Base-by-base conservation (phyloP, 2,113 vertebrate genomes). In the Quiscalus mexicanus region DNA sequence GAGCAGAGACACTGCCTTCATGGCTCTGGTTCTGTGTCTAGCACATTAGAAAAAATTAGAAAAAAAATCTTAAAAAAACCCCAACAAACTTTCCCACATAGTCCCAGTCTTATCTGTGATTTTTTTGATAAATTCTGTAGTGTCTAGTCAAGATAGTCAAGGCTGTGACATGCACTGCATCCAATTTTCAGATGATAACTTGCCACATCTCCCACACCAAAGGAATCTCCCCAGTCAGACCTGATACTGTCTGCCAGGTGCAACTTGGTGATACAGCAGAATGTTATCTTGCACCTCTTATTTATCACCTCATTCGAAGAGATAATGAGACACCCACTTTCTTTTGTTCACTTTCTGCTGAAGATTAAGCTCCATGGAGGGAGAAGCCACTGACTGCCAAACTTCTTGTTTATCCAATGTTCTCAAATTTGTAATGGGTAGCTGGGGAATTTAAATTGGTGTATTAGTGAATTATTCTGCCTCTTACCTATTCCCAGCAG, bases 221-320 rank as follows among this genome's bases (percentile, higher is more conserved):
- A 92, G 42, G 45, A 62, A 88, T 73, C 42, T 87, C 87, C 58
- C 41, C 80, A 87, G 60, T 24, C 41, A 84, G 74, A 84, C 25
- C 59, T 64, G 77, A 96, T 82, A 63, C 15, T 63, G 74, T 92
- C 86, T 94, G 77, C 86, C 90, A 93, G 81, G 86, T 90, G 75
- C 41, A 70, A 77, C 58, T 41, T 63, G n/a, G 68, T 79, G 80
- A 88, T 84, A 91, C 8, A 65, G 35, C 42, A 88, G 41, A 70
- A 76, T 33, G 28, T 70, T 89, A 95, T 64, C 87, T 62, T 88
- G 44, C 25, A 76, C 63, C 52, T 65, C 84, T 68, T 77, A 90
- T 91, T 91, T 90, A 96, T 83, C 69, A 53, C 27, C 24, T 80
- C 37, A 47, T 93, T 94, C 6, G 0, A 77, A 82, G 35, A 69